Evolutionary conservation across 2,888 invertebrate species (phyloP).

Genomic region (Patella depressa): DNA sequence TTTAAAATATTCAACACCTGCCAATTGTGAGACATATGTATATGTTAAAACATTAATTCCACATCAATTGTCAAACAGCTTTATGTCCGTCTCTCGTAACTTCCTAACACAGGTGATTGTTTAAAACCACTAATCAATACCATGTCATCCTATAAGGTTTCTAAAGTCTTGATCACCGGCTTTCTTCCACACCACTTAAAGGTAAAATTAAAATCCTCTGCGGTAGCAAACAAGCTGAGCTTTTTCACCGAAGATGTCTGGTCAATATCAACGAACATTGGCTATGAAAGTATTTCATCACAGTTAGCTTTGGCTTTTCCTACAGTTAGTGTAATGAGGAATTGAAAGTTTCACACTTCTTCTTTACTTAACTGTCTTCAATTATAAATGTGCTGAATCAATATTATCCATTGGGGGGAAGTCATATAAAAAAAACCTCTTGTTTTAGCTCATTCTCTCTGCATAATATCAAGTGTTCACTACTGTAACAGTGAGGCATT

Average conservation of each 20-base stretch:
- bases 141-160: no score
- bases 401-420: slow-evolving; percentile 2
- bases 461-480: no score
- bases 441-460: no score
- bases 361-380: background rate
- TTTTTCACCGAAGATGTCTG: background rate
- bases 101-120: no score
- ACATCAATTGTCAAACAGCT: slow-evolving; percentile 10
- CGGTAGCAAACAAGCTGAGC: background rate
- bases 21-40: background rate
- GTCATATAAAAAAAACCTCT: background rate
- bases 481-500: no score
- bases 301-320: background rate
- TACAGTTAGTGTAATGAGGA: background rate
- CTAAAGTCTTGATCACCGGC: background rate
- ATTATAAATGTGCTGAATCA: background rate
- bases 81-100: background rate
- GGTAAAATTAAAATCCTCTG: background rate
- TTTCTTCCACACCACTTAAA: slow-evolving; percentile 6
- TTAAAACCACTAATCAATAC: no score
- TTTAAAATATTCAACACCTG: slow-evolving; percentile 4
- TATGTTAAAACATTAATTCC: slow-evolving; percentile 10
- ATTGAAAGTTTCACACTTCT: background rate
- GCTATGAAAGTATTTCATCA: background rate
- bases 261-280: background rate